Percentiles rank a stretch among this genome's conserved stretches.
These are phyloP conservation scores for Hypomecis atomaria DNA, from an alignment of 2,888 invertebrate genomes.

Conservation along the genomic window DNA sequence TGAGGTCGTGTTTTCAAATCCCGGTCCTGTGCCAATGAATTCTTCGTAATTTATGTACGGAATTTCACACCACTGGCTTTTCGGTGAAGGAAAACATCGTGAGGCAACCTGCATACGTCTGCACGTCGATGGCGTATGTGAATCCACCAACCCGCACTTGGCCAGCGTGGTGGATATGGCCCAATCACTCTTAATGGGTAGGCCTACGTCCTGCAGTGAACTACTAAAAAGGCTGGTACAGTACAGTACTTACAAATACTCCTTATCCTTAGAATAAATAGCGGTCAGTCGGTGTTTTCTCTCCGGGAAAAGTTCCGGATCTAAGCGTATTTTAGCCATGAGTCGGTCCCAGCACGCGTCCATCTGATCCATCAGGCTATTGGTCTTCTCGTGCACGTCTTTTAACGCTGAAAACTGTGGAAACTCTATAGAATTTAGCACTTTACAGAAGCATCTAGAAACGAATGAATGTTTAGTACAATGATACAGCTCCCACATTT, in stretches of 20 bases:
- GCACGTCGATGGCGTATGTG: too few species aligned
- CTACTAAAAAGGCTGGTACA: too few species aligned
- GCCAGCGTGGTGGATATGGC: too few species aligned
- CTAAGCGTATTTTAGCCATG: slow-evolving; percentile 86
- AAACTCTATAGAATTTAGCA: slow-evolving; percentile 32
- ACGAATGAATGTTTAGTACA: slow-evolving; percentile 1
- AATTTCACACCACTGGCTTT: too few species aligned
- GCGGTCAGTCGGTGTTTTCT: slow-evolving; percentile 93
- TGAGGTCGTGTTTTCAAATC: too few species aligned
- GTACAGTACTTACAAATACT: slow-evolving; percentile 91
- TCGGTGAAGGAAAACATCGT: too few species aligned
- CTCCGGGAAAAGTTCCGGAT: slow-evolving; percentile 89
- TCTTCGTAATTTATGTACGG: too few species aligned
- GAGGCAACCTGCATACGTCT: too few species aligned
- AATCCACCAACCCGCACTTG: too few species aligned
- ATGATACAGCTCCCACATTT: not conserved
- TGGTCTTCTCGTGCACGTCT: slow-evolving; percentile 86
- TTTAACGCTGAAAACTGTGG: slow-evolving; percentile 86
- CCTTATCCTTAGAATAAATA: slow-evolving; percentile 95
- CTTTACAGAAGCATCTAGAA: not conserved
- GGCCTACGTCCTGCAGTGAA: too few species aligned
- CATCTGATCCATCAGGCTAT: slow-evolving; percentile 83
- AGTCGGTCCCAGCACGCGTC: slow-evolving; percentile 83
- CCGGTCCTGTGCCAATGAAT: too few species aligned
- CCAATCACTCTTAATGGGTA: too few species aligned